Evolutionary conservation across 2,113 vertebrate species (phyloP).

Genomic region (Bubo scandiacus): DNA sequence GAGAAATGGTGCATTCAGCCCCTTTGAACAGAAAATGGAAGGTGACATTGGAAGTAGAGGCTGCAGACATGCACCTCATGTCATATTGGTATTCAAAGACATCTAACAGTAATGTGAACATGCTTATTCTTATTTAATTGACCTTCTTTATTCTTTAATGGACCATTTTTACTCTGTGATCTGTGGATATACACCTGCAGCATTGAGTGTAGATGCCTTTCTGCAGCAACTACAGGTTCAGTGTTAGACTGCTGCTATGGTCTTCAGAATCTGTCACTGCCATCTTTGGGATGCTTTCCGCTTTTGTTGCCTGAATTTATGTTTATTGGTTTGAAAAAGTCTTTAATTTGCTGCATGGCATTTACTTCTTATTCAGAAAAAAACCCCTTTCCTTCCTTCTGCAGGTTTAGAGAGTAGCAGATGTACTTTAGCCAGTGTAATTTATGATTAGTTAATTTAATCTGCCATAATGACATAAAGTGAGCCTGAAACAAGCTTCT

Average conservation of each 20-base stretch:
- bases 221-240: background rate
- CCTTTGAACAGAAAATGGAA: background rate
- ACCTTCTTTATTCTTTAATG: background rate
- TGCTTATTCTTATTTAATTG: background rate
- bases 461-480: constrained; percentile 67
- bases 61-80: background rate
- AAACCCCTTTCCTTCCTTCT: background rate
- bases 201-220: background rate
- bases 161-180: background rate
- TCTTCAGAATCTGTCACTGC: background rate
- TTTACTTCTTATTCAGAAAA: background rate
- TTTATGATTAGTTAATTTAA: constrained; percentile 75
- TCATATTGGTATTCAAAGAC: background rate
- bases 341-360: background rate
- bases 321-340: background rate
- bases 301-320: background rate
- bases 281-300: background rate
- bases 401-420: constrained; percentile 59
- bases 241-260: background rate
- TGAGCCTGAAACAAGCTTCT: constrained; percentile 67
- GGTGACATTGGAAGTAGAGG: background rate
- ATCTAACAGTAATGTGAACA: background rate
- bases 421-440: constrained; percentile 62
- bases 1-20: background rate
- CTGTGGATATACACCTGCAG: background rate